Base-by-base conservation (phyloP, 1,140 invertebrate genomes). In the Thaumetopoea pityocampa region DNA sequence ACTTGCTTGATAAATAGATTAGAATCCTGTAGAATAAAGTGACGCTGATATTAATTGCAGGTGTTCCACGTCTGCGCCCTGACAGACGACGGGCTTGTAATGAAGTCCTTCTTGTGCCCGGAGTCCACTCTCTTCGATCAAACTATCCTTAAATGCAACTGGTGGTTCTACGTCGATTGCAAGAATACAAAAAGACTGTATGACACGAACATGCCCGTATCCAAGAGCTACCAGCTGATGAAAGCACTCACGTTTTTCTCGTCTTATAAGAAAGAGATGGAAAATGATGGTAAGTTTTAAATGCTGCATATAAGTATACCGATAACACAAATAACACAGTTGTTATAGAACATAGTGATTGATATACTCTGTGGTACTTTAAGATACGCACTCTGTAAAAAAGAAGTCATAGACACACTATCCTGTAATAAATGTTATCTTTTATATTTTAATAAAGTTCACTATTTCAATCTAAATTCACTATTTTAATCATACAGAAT, bases 111-210 rank as follows among this genome's bases (percentile, higher is more conserved):
- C 73, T 82, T 95, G 6, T 96, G 94, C 67, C 94, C 94, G 0
- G 93, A 95, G 73, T 94, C 92, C 8, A 96, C 94, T 0, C 86
- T 95, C 7, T 96, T 96, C 70, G 94, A 96, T 67, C 93, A 95
- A 69, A 93, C 93, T 2, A 94, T 96, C 33, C 85, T 96, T 0
- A 94, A 95, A 67, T 96, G 94, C 77, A 96, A 96, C 67, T 96
- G 94, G 93, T 95, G 93, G 93, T 94, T 95, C 80, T 95, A 94
- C 77, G 93, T 95, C 0, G 94, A 96, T 62, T 96, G 94, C 72
- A 93, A 93, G 78, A 88, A 89, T 17, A 94, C 93, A 0, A 90
- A 88, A 50, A 89, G 87, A 32, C 82, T 95, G 18, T 96, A 95
- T 71, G 93, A 95, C 57, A 94, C 93, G 2, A 96, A 96, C 63